Conservation (phyloP, 2,113 vertebrate species). For the Charina bottae region DNA sequence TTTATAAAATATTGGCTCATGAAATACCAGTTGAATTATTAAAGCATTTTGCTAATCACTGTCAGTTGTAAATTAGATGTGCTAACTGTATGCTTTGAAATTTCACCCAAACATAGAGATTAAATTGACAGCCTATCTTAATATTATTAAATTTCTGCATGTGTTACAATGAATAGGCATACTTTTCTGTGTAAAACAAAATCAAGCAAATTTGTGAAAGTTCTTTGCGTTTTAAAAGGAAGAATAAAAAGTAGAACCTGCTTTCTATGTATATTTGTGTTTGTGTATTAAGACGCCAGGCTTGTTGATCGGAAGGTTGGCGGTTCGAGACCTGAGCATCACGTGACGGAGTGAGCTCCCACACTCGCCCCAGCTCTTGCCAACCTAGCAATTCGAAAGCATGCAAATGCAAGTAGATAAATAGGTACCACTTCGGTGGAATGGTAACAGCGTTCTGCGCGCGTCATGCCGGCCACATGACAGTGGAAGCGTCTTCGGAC, state of each 20-base stretch:
- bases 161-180: conserved; percentile 25
- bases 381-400: too few species aligned
- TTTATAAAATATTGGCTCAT: conserved; percentile 50
- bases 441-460: too few species aligned
- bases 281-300: too few species aligned
- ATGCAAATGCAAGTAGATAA: too few species aligned
- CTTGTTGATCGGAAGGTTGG: too few species aligned
- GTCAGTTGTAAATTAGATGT: conserved; percentile 56
- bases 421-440: too few species aligned
- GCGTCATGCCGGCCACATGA: too few species aligned
- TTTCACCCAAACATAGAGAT: conserved; percentile 41
- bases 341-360: too few species aligned
- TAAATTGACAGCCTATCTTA: conserved; percentile 51
- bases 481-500: too few species aligned
- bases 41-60: conserved; percentile 41
- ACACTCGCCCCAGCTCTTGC: too few species aligned
- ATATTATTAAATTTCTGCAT: conserved; percentile 54
- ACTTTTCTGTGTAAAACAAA: conserved; percentile 42
- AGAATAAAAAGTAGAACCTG: conserved; percentile 45
- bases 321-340: too few species aligned
- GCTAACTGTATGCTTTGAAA: conserved; percentile 18
- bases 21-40: conserved; percentile 52
- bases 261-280: conserved; percentile 53
- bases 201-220: conserved; percentile 54
- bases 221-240: conserved; percentile 39